Percentiles rank a stretch among this genome's conserved stretches.
These are phyloP conservation scores for Xylocopa sonorina DNA, from an alignment of 1,140 invertebrate genomes.

Conservation along the genomic window DNA sequence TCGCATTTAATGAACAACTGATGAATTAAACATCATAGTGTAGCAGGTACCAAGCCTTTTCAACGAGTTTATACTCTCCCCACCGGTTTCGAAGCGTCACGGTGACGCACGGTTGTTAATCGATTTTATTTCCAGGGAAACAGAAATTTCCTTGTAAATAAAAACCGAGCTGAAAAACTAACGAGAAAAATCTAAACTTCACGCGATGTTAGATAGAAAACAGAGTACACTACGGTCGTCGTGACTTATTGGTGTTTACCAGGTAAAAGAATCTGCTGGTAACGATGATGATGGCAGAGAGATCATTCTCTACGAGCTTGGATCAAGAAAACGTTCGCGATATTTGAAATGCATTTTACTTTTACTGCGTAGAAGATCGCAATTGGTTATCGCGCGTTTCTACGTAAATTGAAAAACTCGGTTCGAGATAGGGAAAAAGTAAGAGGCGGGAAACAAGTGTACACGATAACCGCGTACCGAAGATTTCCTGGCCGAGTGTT, in stretches of 20 bases:
- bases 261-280: conserved; percentile 51
- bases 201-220: neutral
- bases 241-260: conserved; percentile 48
- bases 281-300: conserved; percentile 53
- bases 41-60: neutral
- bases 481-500: neutral
- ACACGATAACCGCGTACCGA: too few relatives aligned
- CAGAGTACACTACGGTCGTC: neutral
- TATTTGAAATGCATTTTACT: too few relatives aligned
- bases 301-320: conserved; percentile 29
- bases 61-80: neutral
- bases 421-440: too few relatives aligned
- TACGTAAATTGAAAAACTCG: neutral
- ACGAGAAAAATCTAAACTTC: neutral
- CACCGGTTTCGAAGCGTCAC: neutral
- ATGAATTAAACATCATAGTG: conserved; percentile 22
- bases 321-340: too few relatives aligned
- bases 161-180: neutral
- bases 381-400: neutral
- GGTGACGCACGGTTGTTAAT: neutral
- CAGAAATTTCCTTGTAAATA: conserved; percentile 17
- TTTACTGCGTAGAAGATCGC: neutral
- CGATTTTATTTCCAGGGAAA: neutral
- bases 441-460: too few relatives aligned
- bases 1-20: neutral